phyloP scores from a whole-genome alignment of 2,113 vertebrate genomes.

The Cryptoleucopteryx plumbea region DNA sequence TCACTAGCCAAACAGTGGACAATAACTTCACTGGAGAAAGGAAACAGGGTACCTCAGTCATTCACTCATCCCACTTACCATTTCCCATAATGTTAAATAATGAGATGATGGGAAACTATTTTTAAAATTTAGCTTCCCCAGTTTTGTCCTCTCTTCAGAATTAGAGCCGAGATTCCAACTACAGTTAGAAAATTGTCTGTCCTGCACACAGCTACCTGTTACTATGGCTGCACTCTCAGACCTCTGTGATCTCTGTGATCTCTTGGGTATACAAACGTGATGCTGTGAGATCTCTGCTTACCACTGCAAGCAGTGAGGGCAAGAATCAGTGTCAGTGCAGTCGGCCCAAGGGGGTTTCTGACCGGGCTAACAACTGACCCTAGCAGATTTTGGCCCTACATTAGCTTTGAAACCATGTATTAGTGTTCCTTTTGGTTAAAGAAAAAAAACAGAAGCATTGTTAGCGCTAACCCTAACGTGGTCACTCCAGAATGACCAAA shows the following conservation, averaged over 20 bases:
- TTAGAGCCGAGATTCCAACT: not conserved
- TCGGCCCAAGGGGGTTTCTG: fast-evolving
- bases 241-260: not conserved
- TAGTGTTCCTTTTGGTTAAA: not conserved
- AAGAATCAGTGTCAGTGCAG: not conserved
- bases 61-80: not conserved
- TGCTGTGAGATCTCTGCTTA: not conserved
- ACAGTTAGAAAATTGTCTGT: not conserved
- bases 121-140: not conserved
- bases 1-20: not conserved
- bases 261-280: fast-evolving
- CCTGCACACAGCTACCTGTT: not conserved
- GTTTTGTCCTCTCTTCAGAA: not conserved
- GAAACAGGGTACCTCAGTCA: not conserved
- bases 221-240: not conserved
- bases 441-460: not conserved
- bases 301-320: not conserved
- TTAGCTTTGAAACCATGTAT: not conserved
- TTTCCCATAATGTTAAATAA: not conserved
- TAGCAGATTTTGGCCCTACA: not conserved
- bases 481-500: not conserved
- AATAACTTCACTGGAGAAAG: not conserved
- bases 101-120: not conserved
- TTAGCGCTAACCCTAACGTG: not conserved
- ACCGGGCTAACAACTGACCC: not conserved